A percentile compares a stretch with the other conserved stretches of the same genome.
Conservation (phyloP, 2,797 vertebrate species). For the Dipus sagitta region DNA sequence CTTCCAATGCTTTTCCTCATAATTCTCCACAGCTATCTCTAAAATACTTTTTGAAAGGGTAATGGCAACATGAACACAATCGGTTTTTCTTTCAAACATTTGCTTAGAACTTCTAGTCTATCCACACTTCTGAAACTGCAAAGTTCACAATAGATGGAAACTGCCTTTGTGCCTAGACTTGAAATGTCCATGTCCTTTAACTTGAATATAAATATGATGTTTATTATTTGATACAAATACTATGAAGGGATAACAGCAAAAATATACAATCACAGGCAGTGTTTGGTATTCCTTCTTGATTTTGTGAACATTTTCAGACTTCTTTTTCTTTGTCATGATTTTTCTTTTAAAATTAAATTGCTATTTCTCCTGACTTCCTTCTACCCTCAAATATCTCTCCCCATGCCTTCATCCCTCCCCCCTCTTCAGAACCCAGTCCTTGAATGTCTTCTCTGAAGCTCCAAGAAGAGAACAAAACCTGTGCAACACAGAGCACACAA, state of each 20-base stretch:
- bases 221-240: slow-evolving; percentile 53
- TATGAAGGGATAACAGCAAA: background rate
- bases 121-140: slow-evolving; percentile 14
- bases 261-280: background rate
- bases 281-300: background rate
- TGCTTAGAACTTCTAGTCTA: slow-evolving; percentile 28
- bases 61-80: background rate
- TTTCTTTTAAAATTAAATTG: slow-evolving; percentile 62
- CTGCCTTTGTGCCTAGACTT: slow-evolving; percentile 30
- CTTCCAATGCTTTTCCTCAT: slow-evolving; percentile 37
- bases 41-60: slow-evolving; percentile 32
- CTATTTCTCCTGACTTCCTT: background rate
- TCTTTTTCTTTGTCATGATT: slow-evolving; percentile 34
- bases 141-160: slow-evolving; percentile 33
- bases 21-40: slow-evolving; percentile 49
- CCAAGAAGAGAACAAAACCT: background rate
- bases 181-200: background rate
- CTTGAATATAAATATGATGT: slow-evolving; percentile 16
- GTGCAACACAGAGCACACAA: background rate
- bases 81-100: slow-evolving; percentile 47
- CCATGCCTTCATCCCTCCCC: background rate
- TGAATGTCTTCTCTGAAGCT: background rate
- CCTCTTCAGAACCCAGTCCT: background rate
- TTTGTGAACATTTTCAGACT: slow-evolving; percentile 52
- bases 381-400: too few species aligned